phyloP scores from a whole-genome alignment of 2,888 invertebrate species.

The Didymodactylos carnosus region DNA sequence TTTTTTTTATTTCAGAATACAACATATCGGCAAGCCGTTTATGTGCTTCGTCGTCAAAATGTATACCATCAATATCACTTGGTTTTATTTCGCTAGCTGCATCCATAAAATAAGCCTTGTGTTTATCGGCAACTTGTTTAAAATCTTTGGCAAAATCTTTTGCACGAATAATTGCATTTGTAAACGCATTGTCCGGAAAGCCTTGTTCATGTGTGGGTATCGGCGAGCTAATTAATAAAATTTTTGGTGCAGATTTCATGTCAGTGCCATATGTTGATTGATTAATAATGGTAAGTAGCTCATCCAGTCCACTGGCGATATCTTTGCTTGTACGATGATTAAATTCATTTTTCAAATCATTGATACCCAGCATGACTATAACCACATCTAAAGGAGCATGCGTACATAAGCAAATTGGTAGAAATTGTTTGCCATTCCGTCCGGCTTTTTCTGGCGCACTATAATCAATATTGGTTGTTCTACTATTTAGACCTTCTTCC shows the following conservation, averaged over 20 bases:
- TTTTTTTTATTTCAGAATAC: neutral
- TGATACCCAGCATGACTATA: neutral
- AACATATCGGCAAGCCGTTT: neutral
- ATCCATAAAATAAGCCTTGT: neutral
- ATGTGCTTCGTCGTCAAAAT: neutral
- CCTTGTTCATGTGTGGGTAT: neutral
- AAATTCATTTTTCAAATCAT: neutral
- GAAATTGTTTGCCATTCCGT: neutral
- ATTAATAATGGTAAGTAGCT: neutral
- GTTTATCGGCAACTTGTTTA: neutral
- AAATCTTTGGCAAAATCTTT: neutral
- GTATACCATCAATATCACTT: neutral
- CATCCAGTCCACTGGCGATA: neutral
- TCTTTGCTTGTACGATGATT: neutral
- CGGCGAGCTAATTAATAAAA: neutral
- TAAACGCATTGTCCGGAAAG: neutral
- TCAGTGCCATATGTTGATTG: neutral
- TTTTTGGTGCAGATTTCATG: neutral
- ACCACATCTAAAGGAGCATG: neutral
- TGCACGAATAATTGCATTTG: neutral
- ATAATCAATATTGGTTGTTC: neutral
- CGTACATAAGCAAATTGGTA: neutral
- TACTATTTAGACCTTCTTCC: neutral
- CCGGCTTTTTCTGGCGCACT: neutral
- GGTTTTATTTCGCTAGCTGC: neutral